Conservation (phyloP, 1,140 invertebrate species). For the Tetramorium simillimum region DNA sequence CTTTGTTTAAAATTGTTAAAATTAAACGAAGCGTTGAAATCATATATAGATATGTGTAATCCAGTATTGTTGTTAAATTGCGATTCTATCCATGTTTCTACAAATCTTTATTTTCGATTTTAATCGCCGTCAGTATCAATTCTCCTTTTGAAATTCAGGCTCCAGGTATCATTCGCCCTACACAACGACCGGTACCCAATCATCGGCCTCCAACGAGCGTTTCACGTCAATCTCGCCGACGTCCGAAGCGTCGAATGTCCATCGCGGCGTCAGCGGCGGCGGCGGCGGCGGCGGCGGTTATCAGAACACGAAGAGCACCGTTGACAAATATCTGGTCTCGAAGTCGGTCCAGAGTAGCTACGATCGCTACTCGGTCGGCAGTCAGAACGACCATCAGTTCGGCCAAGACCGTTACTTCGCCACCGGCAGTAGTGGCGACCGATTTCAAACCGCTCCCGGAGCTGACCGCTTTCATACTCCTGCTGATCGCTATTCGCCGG, state of each 20-base stretch:
- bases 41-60: too few relatives aligned
- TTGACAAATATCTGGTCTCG: constrained; percentile 71
- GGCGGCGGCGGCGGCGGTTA: not conserved
- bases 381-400: constrained; percentile 62
- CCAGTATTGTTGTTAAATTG: not conserved
- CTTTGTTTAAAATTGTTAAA: not conserved
- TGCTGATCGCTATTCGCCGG: constrained; percentile 80
- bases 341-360: constrained; percentile 68
- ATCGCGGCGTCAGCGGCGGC: not conserved
- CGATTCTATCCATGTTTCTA: constrained; percentile 43
- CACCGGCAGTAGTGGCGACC: constrained; percentile 58
- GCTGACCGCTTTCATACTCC: constrained; percentile 78
- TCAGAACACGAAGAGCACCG: constrained; percentile 44
- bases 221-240: constrained; percentile 71
- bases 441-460: constrained; percentile 73
- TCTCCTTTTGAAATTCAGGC: not conserved
- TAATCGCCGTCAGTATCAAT: not conserved
- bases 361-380: constrained; percentile 57
- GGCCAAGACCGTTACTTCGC: constrained; percentile 76
- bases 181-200: constrained; percentile 58
- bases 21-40: too few relatives aligned
- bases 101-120: not conserved
- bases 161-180: constrained; percentile 68
- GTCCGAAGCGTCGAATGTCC: constrained; percentile 63
- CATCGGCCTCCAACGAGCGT: constrained; percentile 64